These are phyloP conservation scores for Torymus aiolomorphi DNA, from an alignment of 2,888 invertebrate genomes.

Conservation along the genomic window DNA sequence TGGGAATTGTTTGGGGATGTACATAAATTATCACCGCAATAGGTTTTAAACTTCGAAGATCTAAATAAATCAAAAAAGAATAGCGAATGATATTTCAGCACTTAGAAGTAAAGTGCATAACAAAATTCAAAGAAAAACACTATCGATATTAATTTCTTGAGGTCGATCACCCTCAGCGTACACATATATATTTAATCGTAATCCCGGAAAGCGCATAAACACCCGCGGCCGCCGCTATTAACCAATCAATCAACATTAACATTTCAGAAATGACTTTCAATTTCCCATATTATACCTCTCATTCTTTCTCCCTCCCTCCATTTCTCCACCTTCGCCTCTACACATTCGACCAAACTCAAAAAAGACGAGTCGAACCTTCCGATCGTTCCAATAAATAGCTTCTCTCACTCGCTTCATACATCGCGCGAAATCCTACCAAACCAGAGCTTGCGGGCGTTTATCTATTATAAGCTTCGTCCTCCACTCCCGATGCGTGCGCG, in stretches of 20 bases:
- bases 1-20: too few relatives aligned
- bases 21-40: not conserved
- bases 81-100: too few relatives aligned
- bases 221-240: slow-evolving; percentile 17
- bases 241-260: slow-evolving; percentile 52
- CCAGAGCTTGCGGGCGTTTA: slow-evolving; percentile 32
- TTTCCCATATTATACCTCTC: not conserved
- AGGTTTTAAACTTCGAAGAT: not conserved
- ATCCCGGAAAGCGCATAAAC: not conserved
- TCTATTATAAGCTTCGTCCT: slow-evolving; percentile 59
- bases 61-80: too few relatives aligned
- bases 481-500: not conserved
- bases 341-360: not conserved
- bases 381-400: slow-evolving; percentile 11
- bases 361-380: not conserved
- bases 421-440: slow-evolving; percentile 15
- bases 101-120: too few relatives aligned
- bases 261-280: slow-evolving; percentile 3
- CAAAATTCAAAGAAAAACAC: too few relatives aligned
- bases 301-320: too few relatives aligned
- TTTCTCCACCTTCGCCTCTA: too few relatives aligned
- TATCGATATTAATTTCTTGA: not conserved
- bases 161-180: slow-evolving; percentile 18
- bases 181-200: not conserved
- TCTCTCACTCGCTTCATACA: not conserved